Percentiles rank a stretch among this genome's conserved stretches.
Conservation (phyloP, 92 coral and sea anemone species). For the Zoanthus sansibaricus region DNA sequence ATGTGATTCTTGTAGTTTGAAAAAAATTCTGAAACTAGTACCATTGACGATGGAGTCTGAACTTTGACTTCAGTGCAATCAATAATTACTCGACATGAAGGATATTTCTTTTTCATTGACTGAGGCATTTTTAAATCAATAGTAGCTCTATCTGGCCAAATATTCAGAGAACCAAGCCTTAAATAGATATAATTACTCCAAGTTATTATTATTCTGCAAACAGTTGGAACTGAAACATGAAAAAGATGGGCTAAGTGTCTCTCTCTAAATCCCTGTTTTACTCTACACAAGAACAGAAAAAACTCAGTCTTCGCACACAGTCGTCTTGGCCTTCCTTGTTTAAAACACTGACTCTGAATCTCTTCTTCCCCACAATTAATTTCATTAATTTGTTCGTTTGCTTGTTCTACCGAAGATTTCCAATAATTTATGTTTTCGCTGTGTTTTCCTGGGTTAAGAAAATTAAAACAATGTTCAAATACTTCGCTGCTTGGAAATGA, state of each 20-base stretch:
- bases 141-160: conserved; percentile 7
- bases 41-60: background rate
- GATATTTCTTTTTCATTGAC: conserved; percentile 16
- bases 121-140: conserved; percentile 1
- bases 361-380: conserved; percentile 19
- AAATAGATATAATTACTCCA: background rate
- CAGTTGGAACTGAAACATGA: conserved; percentile 48
- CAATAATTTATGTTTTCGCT: conserved; percentile 32
- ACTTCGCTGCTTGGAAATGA: conserved; percentile 40
- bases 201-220: conserved; percentile 49
- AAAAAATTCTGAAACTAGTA: background rate
- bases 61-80: conserved; percentile 7
- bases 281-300: conserved; percentile 31
- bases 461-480: conserved; percentile 37
- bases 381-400: conserved; percentile 34
- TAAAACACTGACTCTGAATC: conserved; percentile 1
- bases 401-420: conserved; percentile 36
- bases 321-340: conserved; percentile 41
- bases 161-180: background rate
- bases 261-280: conserved; percentile 50
- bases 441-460: conserved; percentile 37
- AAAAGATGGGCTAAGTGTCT: conserved; percentile 51
- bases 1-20: background rate
- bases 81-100: background rate
- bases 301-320: conserved; percentile 45